phyloP scores from a whole-genome alignment of 2,113 vertebrate species.

The Heteronetta atricapilla region DNA sequence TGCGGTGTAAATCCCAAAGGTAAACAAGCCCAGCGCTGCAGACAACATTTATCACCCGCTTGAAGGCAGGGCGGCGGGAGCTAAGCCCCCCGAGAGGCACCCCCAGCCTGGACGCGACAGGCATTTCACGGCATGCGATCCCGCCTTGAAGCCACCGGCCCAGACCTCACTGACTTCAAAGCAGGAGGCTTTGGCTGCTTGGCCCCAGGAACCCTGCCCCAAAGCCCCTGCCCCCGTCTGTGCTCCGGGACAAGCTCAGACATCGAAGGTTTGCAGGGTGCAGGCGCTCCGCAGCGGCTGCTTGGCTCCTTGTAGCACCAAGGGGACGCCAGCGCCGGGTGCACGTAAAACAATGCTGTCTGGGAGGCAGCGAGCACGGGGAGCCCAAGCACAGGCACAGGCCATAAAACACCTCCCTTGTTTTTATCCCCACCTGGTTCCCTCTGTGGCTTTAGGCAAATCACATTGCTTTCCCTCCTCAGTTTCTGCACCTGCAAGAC shows the following conservation, averaged over 20 bases:
- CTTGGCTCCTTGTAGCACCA: fast-evolving
- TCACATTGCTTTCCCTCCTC: conserved; percentile 8
- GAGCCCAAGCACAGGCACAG: neutral
- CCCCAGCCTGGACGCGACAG: neutral
- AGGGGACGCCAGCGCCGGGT: fast-evolving
- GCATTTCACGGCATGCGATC: neutral
- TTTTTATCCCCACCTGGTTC: neutral
- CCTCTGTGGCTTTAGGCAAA: conserved; percentile 43
- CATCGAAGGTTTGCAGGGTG: fast-evolving
- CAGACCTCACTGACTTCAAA: neutral
- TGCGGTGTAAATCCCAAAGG: conserved; percentile 50
- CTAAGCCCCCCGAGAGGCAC: neutral
- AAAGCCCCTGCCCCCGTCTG: neutral
- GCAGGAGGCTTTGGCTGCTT: fast-evolving
- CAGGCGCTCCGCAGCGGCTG: fast-evolving
- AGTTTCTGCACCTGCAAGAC: conserved; percentile 39
- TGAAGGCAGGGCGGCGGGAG: neutral
- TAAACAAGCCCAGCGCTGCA: conserved; percentile 50
- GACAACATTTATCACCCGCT: conserved; percentile 62
- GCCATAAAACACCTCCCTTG: neutral
- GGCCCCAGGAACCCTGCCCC: neutral
- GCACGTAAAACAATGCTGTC: neutral
- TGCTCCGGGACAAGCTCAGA: fast-evolving
- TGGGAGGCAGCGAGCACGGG: neutral
- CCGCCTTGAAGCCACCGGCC: neutral